Evolutionary conservation across 1,140 invertebrate genomes (phyloP).

Genomic region (Drosophila teissieri): DNA sequence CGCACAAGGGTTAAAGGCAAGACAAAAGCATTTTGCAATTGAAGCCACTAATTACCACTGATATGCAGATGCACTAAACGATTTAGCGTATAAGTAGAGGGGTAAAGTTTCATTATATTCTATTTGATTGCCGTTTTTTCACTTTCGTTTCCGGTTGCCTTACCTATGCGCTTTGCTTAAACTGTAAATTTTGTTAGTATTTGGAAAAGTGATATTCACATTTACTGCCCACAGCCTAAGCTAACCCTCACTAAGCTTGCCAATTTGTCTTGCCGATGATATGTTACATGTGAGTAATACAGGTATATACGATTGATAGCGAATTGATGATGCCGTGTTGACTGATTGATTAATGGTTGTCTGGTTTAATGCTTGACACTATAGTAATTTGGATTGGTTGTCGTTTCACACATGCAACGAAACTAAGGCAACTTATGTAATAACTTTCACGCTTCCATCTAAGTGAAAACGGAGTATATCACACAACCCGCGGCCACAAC

Average conservation of each 20-base stretch:
- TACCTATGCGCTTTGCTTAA: slow-evolving; percentile 45
- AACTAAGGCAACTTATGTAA: slow-evolving; percentile 37
- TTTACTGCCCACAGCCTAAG: slow-evolving; percentile 10
- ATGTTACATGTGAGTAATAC: neutral
- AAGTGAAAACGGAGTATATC: slow-evolving; percentile 38
- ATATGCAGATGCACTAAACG: slow-evolving; percentile 46
- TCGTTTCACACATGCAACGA: slow-evolving; percentile 48
- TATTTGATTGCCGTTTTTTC: neutral
- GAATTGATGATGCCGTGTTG: slow-evolving; percentile 19
- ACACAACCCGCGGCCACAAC: slow-evolving; percentile 68
- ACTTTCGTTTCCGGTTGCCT: slow-evolving; percentile 21
- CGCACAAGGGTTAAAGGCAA: slow-evolving; percentile 53
- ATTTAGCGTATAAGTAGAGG: slow-evolving; percentile 23
- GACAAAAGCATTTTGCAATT: slow-evolving; percentile 66
- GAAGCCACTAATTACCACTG: slow-evolving; percentile 52
- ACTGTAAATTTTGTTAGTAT: slow-evolving; percentile 41
- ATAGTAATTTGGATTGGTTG: slow-evolving; percentile 31
- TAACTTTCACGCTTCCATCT: slow-evolving; percentile 27
- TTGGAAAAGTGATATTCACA: neutral
- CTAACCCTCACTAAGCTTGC: slow-evolving; percentile 28
- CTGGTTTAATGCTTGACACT: slow-evolving; percentile 35
- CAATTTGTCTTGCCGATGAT: slow-evolving; percentile 38
- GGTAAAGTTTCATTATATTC: slow-evolving; percentile 1
- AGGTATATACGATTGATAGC: slow-evolving; percentile 1
- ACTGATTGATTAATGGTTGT: slow-evolving; percentile 40